Percentiles rank a stretch among this genome's conserved stretches.
These are phyloP conservation scores for Reinhardtius hippoglossoides DNA, from an alignment of 2,113 vertebrate genomes.

Conservation along the genomic window DNA sequence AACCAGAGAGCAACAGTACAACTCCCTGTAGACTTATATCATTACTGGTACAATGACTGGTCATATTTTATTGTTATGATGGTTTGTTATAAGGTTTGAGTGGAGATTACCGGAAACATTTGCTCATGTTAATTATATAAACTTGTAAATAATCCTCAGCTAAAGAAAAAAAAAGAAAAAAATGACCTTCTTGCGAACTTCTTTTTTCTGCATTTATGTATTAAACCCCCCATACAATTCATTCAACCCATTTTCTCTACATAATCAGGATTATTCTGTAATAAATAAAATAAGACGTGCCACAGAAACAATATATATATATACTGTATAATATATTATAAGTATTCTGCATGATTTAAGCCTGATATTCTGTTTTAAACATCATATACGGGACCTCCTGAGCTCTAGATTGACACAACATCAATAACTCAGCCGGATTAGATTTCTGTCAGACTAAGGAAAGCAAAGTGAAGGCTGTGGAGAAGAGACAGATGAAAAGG, in stretches of 20 bases:
- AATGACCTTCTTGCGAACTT: too few relatives aligned
- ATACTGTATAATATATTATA: too few relatives aligned
- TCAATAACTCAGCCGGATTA: constrained; percentile 13
- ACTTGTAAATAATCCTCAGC: too few relatives aligned
- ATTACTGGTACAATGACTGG: neutral
- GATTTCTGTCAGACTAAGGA: constrained; percentile 17
- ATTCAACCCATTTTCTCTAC: neutral
- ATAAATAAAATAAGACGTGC: neutral
- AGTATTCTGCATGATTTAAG: neutral
- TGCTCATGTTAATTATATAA: neutral
- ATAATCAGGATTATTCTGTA: neutral
- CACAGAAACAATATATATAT: neutral
- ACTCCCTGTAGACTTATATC: constrained; percentile 5
- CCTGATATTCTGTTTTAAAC: neutral
- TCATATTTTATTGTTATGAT: neutral
- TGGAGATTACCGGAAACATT: neutral
- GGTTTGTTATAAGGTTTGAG: neutral
- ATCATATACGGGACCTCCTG: neutral
- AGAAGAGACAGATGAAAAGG: constrained; percentile 57
- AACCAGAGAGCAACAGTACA: constrained; percentile 6
- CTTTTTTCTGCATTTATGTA: too few relatives aligned
- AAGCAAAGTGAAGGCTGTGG: constrained; percentile 24
- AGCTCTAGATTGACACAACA: constrained; percentile 23
- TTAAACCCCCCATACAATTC: too few relatives aligned
- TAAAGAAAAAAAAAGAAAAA: too few relatives aligned